phyloP scores from a whole-genome alignment of 2,888 invertebrate genomes.

The Hedychridium roseum region DNA sequence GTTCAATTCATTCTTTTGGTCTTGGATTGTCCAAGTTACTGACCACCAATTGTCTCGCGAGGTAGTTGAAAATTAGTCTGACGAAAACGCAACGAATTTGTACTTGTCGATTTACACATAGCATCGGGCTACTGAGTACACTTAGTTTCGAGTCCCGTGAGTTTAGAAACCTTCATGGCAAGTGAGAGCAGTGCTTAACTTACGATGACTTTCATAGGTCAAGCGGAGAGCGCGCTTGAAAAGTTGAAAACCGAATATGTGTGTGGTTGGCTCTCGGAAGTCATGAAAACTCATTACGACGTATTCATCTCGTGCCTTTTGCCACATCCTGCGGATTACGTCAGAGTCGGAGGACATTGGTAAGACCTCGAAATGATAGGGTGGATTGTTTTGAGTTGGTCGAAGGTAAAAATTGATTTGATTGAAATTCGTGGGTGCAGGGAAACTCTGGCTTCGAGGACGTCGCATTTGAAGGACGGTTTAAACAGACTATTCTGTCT shows the following conservation, averaged over 20 bases:
- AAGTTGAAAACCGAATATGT: conserved; percentile 92
- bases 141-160: too few species aligned
- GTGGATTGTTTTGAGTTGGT: background rate
- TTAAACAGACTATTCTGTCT: conserved; percentile 92
- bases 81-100: too few species aligned
- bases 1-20: too few species aligned
- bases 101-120: too few species aligned
- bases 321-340: conserved; percentile 96
- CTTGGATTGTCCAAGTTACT: too few species aligned
- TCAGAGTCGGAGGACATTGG: conserved; percentile 96
- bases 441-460: conserved; percentile 87
- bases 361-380: conserved; percentile 52
- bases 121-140: too few species aligned
- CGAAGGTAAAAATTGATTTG: background rate
- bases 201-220: conserved; percentile 64
- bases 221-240: conserved; percentile 87
- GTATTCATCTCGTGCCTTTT: conserved; percentile 92
- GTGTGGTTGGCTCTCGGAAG: conserved; percentile 88
- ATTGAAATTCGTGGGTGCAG: conserved; percentile 51
- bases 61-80: too few species aligned
- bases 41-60: too few species aligned
- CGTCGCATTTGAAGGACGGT: conserved; percentile 94
- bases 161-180: too few species aligned
- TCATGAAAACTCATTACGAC: conserved; percentile 84
- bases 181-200: conserved; percentile 6